These are phyloP conservation scores for Drosophila subsilvestris DNA, from an alignment of 2,888 invertebrate species.

Conservation along the genomic window DNA sequence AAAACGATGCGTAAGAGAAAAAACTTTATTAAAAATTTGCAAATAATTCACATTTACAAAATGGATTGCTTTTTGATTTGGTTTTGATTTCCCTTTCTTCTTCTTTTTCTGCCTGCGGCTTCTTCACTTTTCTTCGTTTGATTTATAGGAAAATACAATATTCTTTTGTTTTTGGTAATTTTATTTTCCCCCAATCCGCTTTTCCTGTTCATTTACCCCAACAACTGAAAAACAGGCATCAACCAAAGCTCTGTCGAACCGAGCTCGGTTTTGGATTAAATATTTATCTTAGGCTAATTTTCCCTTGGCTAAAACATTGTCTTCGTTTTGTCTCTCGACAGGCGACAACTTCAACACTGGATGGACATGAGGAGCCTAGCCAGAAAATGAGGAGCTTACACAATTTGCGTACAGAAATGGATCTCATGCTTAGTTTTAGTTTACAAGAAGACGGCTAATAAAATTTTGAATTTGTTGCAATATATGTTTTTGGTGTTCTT, in stretches of 20 bases:
- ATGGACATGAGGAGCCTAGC: constrained; percentile 48
- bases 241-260: constrained; percentile 53
- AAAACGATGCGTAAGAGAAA: constrained; percentile 64
- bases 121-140: constrained; percentile 19
- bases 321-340: constrained; percentile 57
- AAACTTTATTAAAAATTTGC: constrained; percentile 75
- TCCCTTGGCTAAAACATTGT: constrained; percentile 38
- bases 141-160: constrained; percentile 3
- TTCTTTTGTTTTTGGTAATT: constrained; percentile 28
- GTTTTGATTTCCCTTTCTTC: constrained; percentile 38
- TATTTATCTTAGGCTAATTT: constrained; percentile 1
- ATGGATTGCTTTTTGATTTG: constrained; percentile 50
- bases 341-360: constrained; percentile 69
- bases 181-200: constrained; percentile 16
- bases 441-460: constrained; percentile 55
- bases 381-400: constrained; percentile 19
- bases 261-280: constrained; percentile 53
- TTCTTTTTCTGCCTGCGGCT: constrained; percentile 44
- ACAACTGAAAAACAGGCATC: constrained; percentile 26
- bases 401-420: constrained; percentile 52
- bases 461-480: constrained; percentile 56
- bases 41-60: constrained; percentile 74
- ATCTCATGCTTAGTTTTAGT: constrained; percentile 70
- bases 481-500: constrained; percentile 4
- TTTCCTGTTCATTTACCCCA: constrained; percentile 12